phyloP scores from a whole-genome alignment of 2,888 invertebrate species.

The Nymphalis urticae region DNA sequence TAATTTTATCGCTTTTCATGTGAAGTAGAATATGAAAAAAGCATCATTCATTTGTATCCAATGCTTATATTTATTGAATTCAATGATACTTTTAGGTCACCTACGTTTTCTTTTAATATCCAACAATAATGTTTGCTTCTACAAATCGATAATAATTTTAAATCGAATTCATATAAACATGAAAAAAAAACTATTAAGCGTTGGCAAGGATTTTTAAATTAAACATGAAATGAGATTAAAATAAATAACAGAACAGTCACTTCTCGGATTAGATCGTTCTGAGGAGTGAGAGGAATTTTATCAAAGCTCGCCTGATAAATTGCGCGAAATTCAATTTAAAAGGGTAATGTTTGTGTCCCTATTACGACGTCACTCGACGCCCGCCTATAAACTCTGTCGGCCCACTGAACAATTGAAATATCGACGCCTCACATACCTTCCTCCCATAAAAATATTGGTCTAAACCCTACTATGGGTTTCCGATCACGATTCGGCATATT shows the following conservation, averaged over 20 bases:
- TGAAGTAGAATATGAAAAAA: too few species aligned
- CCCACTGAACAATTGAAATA: constrained; percentile 74
- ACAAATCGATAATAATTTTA: too few species aligned
- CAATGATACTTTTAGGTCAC: too few species aligned
- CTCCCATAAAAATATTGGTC: constrained; percentile 61
- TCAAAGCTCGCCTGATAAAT: constrained; percentile 69
- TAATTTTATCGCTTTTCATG: background rate
- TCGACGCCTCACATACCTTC: constrained; percentile 58
- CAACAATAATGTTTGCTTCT: too few species aligned
- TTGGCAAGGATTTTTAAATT: constrained; percentile 16
- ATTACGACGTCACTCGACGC: constrained; percentile 72
- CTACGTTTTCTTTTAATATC: too few species aligned
- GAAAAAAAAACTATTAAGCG: background rate
- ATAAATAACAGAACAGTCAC: constrained; percentile 56
- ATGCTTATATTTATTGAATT: too few species aligned
- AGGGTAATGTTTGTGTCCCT: constrained; percentile 78
- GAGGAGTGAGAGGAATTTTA: constrained; percentile 60
- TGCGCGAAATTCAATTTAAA: constrained; percentile 78
- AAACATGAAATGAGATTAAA: constrained; percentile 24
- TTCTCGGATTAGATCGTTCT: constrained; percentile 63
- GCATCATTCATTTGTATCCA: too few species aligned
- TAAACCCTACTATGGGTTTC: constrained; percentile 39
- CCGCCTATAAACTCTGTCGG: constrained; percentile 69
- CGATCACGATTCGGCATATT: constrained; percentile 28
- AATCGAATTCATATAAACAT: too few species aligned